Evolutionary conservation across 2,797 vertebrate genomes (phyloP).

Genomic region (Xiphorhynchus erythropygius): DNA sequence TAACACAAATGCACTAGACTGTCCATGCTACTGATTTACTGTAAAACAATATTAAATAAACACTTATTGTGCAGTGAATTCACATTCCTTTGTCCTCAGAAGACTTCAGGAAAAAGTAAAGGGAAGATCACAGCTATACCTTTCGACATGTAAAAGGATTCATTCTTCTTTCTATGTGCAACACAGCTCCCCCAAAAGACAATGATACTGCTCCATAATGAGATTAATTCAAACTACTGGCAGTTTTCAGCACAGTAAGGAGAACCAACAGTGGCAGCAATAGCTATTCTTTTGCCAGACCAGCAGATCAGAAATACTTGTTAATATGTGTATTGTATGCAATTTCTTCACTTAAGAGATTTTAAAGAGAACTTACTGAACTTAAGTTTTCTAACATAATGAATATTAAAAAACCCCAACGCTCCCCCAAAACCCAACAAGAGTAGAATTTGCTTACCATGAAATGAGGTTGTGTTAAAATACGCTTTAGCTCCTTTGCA

Average conservation of each 20-base stretch:
- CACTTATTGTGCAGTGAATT: not conserved
- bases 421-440: not conserved
- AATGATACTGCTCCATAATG: not conserved
- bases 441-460: conserved; percentile 85
- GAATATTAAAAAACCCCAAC: not conserved
- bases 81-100: not conserved
- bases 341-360: not conserved
- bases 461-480: conserved; percentile 98
- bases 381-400: not conserved
- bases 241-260: not conserved
- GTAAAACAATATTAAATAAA: not conserved
- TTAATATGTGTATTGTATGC: not conserved
- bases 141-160: not conserved
- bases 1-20: not conserved
- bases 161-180: not conserved
- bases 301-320: not conserved
- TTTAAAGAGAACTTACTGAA: not conserved
- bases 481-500: conserved; percentile 94
- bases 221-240: not conserved
- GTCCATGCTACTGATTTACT: not conserved
- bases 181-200: not conserved
- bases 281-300: not conserved
- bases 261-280: not conserved
- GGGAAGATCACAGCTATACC: not conserved
- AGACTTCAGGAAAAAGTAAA: not conserved